Conservation (phyloP, 1,140 invertebrate genomes). For the Chlorops oryzae region DNA sequence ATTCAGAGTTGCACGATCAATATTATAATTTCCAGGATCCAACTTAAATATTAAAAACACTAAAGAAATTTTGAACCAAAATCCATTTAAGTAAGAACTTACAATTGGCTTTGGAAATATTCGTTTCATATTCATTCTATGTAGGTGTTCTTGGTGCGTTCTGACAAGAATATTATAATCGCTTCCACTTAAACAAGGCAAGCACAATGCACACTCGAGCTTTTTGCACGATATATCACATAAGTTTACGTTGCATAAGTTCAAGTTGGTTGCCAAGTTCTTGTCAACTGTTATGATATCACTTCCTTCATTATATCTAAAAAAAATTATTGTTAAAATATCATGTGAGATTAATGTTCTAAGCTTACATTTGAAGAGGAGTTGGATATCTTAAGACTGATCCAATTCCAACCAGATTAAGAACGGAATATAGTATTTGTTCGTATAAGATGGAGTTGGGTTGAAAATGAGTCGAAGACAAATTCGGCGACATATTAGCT, state of each 20-base stretch:
- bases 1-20: slow-evolving; percentile 24
- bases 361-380: slow-evolving; percentile 1
- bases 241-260: slow-evolving; percentile 57
- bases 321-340: slow-evolving; percentile 5
- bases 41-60: slow-evolving; percentile 16
- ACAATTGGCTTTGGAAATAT: slow-evolving; percentile 75
- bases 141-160: slow-evolving; percentile 73
- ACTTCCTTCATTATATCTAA: slow-evolving; percentile 48
- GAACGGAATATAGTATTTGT: slow-evolving; percentile 83
- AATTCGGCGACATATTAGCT: slow-evolving; percentile 97
- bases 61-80: background rate
- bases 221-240: slow-evolving; percentile 61
- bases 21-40: slow-evolving; percentile 14
- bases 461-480: slow-evolving; percentile 87
- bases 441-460: slow-evolving; percentile 85
- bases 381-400: slow-evolving; percentile 15
- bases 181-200: slow-evolving; percentile 64
- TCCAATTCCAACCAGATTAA: slow-evolving; percentile 72
- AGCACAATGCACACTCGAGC: slow-evolving; percentile 71
- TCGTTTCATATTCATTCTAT: slow-evolving; percentile 70
- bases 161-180: slow-evolving; percentile 54
- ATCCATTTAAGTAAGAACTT: slow-evolving; percentile 25
- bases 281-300: slow-evolving; percentile 71
- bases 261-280: slow-evolving; percentile 71
- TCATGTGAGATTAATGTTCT: background rate